Conservation (phyloP, 2,888 invertebrate genomes). For the Melanostoma mellinum region DNA sequence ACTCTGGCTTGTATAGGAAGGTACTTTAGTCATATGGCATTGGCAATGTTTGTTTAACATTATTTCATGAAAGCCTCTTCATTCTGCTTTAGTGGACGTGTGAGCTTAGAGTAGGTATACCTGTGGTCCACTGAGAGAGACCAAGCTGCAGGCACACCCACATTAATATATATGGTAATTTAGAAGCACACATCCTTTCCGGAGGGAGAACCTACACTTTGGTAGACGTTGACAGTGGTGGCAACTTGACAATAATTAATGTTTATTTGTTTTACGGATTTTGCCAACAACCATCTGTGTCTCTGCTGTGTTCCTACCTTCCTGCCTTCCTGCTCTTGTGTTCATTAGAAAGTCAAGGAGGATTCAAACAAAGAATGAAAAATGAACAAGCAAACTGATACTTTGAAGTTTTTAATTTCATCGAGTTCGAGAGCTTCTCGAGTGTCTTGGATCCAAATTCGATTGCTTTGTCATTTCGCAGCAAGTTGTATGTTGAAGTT, state of each 20-base stretch:
- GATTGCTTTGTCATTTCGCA: too few species aligned
- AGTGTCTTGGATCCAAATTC: too few species aligned
- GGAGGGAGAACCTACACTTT: not conserved
- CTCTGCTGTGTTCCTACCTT: too few species aligned
- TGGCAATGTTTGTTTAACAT: slow-evolving; percentile 35
- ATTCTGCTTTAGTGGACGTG: slow-evolving; percentile 43
- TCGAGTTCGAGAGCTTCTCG: not conserved
- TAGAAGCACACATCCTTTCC: not conserved
- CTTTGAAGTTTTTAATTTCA: slow-evolving; percentile 17
- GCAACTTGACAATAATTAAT: slow-evolving; percentile 42
- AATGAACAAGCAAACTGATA: not conserved
- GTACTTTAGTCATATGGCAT: not conserved
- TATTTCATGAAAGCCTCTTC: slow-evolving; percentile 33
- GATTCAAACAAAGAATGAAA: not conserved
- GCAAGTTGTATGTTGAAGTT: too few species aligned
- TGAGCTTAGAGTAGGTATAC: slow-evolving; percentile 24
- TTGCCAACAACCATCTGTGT: slow-evolving; percentile 4
- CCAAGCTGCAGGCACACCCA: slow-evolving; percentile 32
- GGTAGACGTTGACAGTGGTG: slow-evolving; percentile 25
- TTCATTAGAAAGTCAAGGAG: slow-evolving; percentile 22
- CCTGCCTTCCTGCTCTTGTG: slow-evolving; percentile 7
- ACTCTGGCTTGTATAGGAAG: not conserved
- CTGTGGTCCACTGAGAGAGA: slow-evolving; percentile 39
- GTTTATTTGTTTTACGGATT: slow-evolving; percentile 28
- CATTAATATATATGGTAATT: slow-evolving; percentile 39